A percentile compares a stretch with the other conserved stretches of the same genome.
phyloP scores from a whole-genome alignment of 2,113 vertebrate genomes.

The Antechinus flavipes region DNA sequence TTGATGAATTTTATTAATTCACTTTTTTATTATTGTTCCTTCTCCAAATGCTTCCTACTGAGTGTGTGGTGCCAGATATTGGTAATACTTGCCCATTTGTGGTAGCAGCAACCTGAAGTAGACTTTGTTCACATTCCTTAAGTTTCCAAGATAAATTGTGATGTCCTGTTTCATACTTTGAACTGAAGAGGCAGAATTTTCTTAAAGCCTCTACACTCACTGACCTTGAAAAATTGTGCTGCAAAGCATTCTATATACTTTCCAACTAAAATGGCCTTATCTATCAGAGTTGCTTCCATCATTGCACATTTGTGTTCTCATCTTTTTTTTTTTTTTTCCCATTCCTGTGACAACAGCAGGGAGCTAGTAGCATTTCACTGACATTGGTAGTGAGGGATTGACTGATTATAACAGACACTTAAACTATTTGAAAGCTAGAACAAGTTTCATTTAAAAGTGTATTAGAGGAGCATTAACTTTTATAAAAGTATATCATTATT shows the following conservation, averaged over 20 bases:
- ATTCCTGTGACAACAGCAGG: neutral
- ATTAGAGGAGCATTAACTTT: neutral
- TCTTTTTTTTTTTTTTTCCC: neutral
- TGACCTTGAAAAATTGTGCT: conserved; percentile 21
- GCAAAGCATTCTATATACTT: neutral
- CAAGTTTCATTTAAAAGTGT: neutral
- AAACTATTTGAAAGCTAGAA: neutral
- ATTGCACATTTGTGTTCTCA: neutral
- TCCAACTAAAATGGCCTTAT: neutral
- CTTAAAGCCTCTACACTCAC: neutral
- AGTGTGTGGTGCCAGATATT: neutral
- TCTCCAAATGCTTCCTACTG: neutral
- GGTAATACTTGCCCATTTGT: neutral
- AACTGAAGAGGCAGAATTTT: conserved; percentile 11
- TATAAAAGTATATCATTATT: neutral
- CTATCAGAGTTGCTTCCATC: neutral
- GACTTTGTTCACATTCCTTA: neutral
- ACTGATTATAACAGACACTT: neutral
- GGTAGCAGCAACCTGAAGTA: neutral
- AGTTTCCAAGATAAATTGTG: neutral
- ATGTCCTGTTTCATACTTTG: neutral
- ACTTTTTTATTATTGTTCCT: neutral
- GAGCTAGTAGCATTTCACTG: neutral
- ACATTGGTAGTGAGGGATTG: neutral
- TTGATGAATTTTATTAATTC: neutral